A percentile compares a stretch with the other conserved stretches of the same genome.
These are phyloP conservation scores for Elephas maximus DNA, from an alignment of 2,113 vertebrate species.

Conservation along the genomic window DNA sequence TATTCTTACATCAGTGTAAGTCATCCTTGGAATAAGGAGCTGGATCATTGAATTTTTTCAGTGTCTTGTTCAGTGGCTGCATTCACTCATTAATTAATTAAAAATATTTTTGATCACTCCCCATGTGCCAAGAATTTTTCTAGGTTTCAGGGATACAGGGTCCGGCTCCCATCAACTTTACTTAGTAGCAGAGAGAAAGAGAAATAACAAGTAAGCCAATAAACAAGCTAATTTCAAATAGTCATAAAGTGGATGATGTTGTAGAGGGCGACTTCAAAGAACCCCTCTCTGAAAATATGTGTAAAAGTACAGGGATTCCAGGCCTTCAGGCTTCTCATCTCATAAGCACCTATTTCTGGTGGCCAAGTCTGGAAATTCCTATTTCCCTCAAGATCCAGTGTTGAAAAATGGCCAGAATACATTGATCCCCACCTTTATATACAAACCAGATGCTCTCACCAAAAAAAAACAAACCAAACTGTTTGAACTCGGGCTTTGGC, in stretches of 20 bases:
- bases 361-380: neutral
- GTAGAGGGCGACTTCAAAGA: neutral
- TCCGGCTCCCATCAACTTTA: neutral
- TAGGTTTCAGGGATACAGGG: neutral
- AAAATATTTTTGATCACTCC: neutral
- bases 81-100: neutral
- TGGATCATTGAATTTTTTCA: neutral
- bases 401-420: conserved; percentile 32
- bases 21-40: neutral
- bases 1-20: neutral
- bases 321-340: neutral
- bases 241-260: neutral
- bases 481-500: neutral
- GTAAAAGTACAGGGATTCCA: neutral
- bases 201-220: neutral
- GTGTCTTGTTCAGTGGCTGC: neutral
- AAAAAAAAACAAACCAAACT: conserved; percentile 30
- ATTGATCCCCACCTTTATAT: neutral
- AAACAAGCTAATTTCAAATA: neutral
- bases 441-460: neutral
- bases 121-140: neutral
- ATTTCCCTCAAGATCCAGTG: conserved; percentile 5
- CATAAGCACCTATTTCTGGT: neutral
- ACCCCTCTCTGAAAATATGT: neutral
- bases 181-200: neutral